Base-by-base conservation (phyloP, 2,113 vertebrate genomes). In the Istiophorus platypterus region DNA sequence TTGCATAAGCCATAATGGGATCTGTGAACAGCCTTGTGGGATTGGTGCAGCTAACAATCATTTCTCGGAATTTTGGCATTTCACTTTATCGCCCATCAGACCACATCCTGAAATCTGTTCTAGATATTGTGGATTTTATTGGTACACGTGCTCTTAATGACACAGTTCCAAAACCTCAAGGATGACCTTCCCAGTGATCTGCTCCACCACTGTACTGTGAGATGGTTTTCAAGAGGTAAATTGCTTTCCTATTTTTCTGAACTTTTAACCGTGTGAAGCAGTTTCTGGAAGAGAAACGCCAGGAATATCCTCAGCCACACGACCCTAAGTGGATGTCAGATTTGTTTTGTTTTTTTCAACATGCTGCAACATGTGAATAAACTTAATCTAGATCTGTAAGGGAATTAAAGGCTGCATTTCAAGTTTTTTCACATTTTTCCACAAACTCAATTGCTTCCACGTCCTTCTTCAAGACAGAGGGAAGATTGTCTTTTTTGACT, bases 311-410 rank as follows among this genome's bases (percentile, higher is more conserved):
- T 7, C 27, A 88, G 63, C 83, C 85, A 26, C 74, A 49, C 0
- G 69, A 89, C 72, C 72, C 31, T 24, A 0, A 85, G 64, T 82
- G 84, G 77, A 78, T 84, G 84, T 81, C 71, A 66, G 85, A 84
- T 88, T 62, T 71, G 69, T 45, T n/a, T n/a, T 62, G 1, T 79
- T 88, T 88, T 72, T 79, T 56, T 85, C 42, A 26, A 80, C 84
- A 87, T 81, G 85, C 77, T 85, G 73, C 73, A 52, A 72, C 82
- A 91, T 65, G 72, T 89, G 65, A 68, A 91, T 74, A 86, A 49
- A 86, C 64, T 84, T 68, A 88, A 88, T 75, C 47, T 86, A 54
- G 54, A 22, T 58, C 71, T 91, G 61, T 77, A 87, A 64, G 76
- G 72, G 79, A 79, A 12, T 81, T 81, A 69, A 81, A 91, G 89